Evolutionary conservation across 1,140 invertebrate species (phyloP).

Genomic region (Diorhabda sublineata): DNA sequence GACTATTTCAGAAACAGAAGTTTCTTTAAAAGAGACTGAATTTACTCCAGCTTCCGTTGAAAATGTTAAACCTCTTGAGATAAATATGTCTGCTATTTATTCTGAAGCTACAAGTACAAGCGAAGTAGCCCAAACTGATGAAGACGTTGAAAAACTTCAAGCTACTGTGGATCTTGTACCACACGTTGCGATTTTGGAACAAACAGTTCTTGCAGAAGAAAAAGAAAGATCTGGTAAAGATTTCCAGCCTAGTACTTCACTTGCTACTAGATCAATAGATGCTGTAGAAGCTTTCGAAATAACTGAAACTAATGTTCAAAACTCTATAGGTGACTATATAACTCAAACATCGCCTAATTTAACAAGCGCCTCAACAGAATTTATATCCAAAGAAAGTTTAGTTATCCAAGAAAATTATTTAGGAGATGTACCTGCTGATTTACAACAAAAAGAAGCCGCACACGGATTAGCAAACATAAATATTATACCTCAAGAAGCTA

Average conservation of each 20-base stretch:
- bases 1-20: constrained; percentile 8
- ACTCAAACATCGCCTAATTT: constrained; percentile 49
- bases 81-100: not conserved
- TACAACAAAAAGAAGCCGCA: constrained; percentile 32
- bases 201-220: constrained; percentile 22
- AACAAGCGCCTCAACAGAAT: constrained; percentile 50
- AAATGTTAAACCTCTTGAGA: not conserved
- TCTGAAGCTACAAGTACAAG: constrained; percentile 18
- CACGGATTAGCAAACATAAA: constrained; percentile 51
- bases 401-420: constrained; percentile 54
- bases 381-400: constrained; percentile 58
- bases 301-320: constrained; percentile 55
- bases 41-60: not conserved
- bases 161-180: constrained; percentile 18
- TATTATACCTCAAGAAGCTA: constrained; percentile 60
- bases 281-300: constrained; percentile 56
- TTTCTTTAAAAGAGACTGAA: constrained; percentile 8
- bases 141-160: constrained; percentile 9
- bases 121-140: constrained; percentile 22
- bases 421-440: constrained; percentile 42
- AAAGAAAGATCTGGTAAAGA: constrained; percentile 27
- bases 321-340: constrained; percentile 51
- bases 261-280: constrained; percentile 52
- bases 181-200: constrained; percentile 17
- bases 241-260: constrained; percentile 42